A percentile compares a stretch with the other conserved stretches of the same genome.
These are phyloP conservation scores for Cydia strobilella DNA, from an alignment of 1,140 invertebrate genomes.

Conservation along the genomic window DNA sequence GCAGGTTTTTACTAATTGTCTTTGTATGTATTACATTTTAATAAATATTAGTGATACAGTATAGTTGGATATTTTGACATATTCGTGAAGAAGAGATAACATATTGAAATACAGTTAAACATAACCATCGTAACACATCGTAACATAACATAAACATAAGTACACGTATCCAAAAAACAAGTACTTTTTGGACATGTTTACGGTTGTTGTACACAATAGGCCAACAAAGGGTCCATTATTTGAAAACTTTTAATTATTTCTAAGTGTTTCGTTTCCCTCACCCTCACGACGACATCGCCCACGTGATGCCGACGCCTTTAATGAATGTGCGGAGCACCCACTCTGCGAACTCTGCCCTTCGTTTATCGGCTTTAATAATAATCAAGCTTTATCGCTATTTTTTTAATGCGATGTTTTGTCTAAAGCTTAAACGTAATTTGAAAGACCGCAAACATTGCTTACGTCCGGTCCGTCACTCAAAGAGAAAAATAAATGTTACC, in stretches of 20 bases:
- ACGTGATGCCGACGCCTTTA: constrained; percentile 2
- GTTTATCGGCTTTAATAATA: background rate
- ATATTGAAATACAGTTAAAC: too few species aligned
- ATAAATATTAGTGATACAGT: background rate
- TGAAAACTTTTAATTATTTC: background rate
- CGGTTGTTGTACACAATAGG: background rate
- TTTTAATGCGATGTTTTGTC: background rate
- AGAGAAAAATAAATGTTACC: too few species aligned
- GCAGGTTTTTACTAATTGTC: background rate
- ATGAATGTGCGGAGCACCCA: constrained; percentile 7
- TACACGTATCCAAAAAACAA: too few species aligned
- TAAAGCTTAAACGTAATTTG: background rate
- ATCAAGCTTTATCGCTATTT: constrained; percentile 1
- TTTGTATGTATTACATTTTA: background rate
- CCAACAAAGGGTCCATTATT: background rate
- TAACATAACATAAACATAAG: too few species aligned
- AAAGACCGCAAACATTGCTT: background rate
- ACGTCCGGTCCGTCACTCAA: background rate
- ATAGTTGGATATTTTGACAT: too few species aligned
- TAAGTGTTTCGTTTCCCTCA: background rate
- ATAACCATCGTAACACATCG: too few species aligned
- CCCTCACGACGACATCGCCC: background rate
- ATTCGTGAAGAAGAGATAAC: too few species aligned
- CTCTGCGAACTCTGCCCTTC: constrained; percentile 3
- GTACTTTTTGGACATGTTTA: background rate